Evolutionary conservation across 2,113 vertebrate species (phyloP), one percentile per base, ranked within the genome.

Genomic region (Perca flavescens): DNA sequence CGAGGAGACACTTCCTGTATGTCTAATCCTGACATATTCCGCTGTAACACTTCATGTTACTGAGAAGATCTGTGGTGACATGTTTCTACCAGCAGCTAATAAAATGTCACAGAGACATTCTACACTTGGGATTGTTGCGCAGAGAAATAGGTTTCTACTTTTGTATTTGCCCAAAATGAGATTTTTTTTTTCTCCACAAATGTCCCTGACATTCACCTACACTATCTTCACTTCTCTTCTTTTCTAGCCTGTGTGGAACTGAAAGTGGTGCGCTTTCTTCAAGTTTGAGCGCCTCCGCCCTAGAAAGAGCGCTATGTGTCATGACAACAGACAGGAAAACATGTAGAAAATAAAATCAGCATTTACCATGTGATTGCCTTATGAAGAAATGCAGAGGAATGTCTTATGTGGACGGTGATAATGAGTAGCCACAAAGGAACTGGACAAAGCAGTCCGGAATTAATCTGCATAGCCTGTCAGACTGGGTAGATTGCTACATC

Each of bases 401-500:
- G 84, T 82, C 62, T 21, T 25, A 0, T 64, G 66, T 58, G 70
- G 43, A 89, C 66, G 16, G 49, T 22, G 64, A 74, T 83, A 71
- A 84, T 75, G 62, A 90, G 73, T 15, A 63, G 60, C 43, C 36
- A 34, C 67, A 66, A 57, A 75, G 69, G 17, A 69, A 76, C 62
- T 43, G 85, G 89, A 87, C 81, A 66, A 43, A 83, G 70, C 69
- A 62, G 65, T 76, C 64, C 73, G 80, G 84, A 79, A 87, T 76
- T 66, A 89, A 85, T 83, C 74, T 77, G 77, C 82, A 76, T 63
- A 82, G 82, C 87, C 74, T 16, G 90, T 90, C 91, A 78, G 88
- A 90, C 91, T 79, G 91, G 89, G 91, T 73, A 36, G 77, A 89
- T 89, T 28, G 58, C 83, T 67, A 13, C 73, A 73, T 89, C 74